Evolutionary conservation across 2,888 invertebrate species (phyloP).

Genomic region (Cantharis rustica): DNA sequence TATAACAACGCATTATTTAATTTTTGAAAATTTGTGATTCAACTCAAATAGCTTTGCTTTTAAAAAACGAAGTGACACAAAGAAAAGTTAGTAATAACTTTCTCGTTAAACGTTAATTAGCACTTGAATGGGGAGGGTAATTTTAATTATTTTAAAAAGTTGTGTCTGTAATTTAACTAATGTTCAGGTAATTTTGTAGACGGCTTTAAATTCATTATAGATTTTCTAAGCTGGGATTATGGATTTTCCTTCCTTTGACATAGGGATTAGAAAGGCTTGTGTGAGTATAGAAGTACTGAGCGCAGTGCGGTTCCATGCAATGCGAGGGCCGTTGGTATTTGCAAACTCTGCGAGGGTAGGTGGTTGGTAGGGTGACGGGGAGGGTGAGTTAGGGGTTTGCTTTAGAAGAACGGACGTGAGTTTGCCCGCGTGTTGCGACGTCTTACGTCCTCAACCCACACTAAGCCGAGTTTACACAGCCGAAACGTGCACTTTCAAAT

Average conservation of each 20-base stretch:
- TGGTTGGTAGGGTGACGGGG: conserved; percentile 28
- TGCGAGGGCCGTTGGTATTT: conserved; percentile 45
- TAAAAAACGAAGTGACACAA: not conserved
- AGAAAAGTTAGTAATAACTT: not conserved
- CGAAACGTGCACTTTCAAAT: not conserved
- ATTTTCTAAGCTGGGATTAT: conserved; percentile 44
- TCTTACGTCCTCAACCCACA: conserved; percentile 35
- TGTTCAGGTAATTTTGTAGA: conserved; percentile 28
- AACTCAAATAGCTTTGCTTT: not conserved
- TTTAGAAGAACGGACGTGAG: conserved; percentile 39
- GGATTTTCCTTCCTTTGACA: conserved; percentile 48
- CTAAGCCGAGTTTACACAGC: conserved; percentile 31
- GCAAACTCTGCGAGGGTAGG: conserved; percentile 38
- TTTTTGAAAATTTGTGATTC: not conserved
- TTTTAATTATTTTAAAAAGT: not conserved
- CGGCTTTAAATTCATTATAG: conserved; percentile 37
- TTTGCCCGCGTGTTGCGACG: conserved; percentile 42
- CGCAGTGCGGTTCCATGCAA: conserved; percentile 33
- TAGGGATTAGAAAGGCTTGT: conserved; percentile 49
- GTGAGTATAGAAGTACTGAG: conserved; percentile 37
- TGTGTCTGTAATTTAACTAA: conserved; percentile 20
- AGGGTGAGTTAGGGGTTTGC: conserved; percentile 35
- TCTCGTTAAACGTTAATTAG: not conserved
- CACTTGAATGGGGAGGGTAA: not conserved
- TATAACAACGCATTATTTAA: not conserved